phyloP scores from a whole-genome alignment of 2,888 invertebrate genomes.

The Syrphus vitripennis region DNA sequence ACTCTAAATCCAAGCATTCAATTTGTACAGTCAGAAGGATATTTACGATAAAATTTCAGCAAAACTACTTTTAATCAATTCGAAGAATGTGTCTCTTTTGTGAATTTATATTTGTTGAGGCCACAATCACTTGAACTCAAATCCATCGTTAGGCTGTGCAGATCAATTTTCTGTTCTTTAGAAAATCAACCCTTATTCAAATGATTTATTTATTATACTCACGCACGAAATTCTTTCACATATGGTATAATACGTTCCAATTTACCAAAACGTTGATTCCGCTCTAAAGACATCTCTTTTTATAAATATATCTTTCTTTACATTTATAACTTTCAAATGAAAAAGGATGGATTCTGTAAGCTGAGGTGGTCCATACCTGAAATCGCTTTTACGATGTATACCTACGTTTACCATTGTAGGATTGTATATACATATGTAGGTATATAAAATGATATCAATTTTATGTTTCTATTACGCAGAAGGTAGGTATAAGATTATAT shows the following conservation, averaged over 20 bases:
- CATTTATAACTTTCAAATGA: constrained; percentile 9
- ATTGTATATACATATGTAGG: not conserved
- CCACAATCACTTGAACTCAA: not conserved
- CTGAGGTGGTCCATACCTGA: not conserved
- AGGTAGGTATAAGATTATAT: too few species aligned
- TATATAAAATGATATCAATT: not conserved
- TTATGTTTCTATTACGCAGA: not conserved
- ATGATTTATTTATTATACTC: constrained; percentile 37
- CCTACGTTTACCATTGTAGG: not conserved
- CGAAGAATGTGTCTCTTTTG: not conserved
- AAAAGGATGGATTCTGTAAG: not conserved
- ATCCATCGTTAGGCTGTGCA: not conserved
- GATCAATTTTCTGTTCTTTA: not conserved
- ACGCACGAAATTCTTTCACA: constrained; percentile 25
- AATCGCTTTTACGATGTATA: not conserved
- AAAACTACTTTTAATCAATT: constrained; percentile 1
- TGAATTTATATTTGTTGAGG: not conserved
- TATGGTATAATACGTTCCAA: not conserved
- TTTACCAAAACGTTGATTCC: not conserved
- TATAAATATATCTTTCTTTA: not conserved
- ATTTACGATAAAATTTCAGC: not conserved
- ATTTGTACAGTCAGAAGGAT: not conserved
- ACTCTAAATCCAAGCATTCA: not conserved
- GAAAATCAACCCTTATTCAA: constrained; percentile 21
- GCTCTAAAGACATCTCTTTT: not conserved